Evolutionary conservation across 2,888 invertebrate species (phyloP).

Genomic region (Cosmia pyralina): DNA sequence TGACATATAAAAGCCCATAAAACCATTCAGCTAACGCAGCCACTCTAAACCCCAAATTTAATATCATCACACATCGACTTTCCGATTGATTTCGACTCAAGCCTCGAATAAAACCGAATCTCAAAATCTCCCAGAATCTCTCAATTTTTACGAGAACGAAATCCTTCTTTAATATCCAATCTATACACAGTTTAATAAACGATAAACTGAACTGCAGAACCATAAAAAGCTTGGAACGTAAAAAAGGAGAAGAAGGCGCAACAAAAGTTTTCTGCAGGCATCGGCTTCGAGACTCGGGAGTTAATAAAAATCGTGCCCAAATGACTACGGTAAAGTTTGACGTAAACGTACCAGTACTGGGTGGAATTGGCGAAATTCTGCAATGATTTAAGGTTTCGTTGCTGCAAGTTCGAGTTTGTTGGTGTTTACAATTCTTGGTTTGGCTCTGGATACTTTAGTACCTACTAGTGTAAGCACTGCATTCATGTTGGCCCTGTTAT

Average conservation of each 20-base stretch:
- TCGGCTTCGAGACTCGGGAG: constrained; percentile 75
- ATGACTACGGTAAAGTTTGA: constrained; percentile 82
- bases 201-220: constrained; percentile 81
- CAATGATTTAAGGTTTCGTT: constrained; percentile 54
- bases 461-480: not conserved
- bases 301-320: constrained; percentile 88
- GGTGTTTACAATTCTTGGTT: constrained; percentile 30
- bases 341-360: constrained; percentile 83
- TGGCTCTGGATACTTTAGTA: not conserved
- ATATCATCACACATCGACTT: constrained; percentile 59
- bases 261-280: constrained; percentile 76
- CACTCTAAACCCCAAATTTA: constrained; percentile 46
- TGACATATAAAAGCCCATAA: constrained; percentile 29
- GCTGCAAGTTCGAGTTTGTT: constrained; percentile 27
- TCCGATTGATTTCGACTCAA: constrained; percentile 61
- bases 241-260: constrained; percentile 78
- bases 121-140: constrained; percentile 51
- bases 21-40: constrained; percentile 20
- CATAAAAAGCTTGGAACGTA: constrained; percentile 78
- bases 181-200: constrained; percentile 82
- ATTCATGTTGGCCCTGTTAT: not conserved
- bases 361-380: constrained; percentile 57
- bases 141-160: constrained; percentile 66
- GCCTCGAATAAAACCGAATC: constrained; percentile 60
- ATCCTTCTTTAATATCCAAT: constrained; percentile 73